Percentiles rank a stretch among this genome's conserved stretches.
Conservation (phyloP, 2,888 invertebrate species). For the Ecliptopera silaceata region DNA sequence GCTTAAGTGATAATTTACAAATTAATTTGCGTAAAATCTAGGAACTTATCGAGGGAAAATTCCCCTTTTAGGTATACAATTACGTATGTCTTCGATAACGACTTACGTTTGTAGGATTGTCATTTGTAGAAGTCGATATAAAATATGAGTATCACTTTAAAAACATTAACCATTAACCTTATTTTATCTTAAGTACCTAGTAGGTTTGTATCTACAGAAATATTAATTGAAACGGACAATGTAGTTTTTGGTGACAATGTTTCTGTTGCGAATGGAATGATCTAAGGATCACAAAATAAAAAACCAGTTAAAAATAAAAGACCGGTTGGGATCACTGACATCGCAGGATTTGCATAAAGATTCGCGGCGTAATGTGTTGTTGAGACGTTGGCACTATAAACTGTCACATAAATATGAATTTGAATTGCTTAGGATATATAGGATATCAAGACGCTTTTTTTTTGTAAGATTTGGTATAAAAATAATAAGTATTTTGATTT, state of each 20-base stretch:
- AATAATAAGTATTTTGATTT: too few relatives aligned
- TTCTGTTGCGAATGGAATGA: background rate
- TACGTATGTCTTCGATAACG: too few relatives aligned
- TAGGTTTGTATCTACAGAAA: background rate
- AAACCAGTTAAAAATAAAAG: constrained; percentile 12
- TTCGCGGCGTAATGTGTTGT: constrained; percentile 22
- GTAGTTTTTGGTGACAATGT: background rate
- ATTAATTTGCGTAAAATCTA: too few relatives aligned
- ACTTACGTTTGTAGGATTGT: too few relatives aligned
- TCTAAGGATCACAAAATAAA: background rate
- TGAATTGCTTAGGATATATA: constrained; percentile 1
- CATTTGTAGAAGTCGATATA: background rate
- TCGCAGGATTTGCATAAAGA: constrained; percentile 43
- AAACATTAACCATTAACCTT: too few relatives aligned
- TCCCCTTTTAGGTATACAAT: too few relatives aligned
- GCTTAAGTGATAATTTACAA: too few relatives aligned
- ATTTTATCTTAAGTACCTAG: too few relatives aligned
- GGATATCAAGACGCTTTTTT: background rate
- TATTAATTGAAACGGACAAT: background rate
- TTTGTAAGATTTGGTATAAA: background rate
- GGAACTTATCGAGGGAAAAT: too few relatives aligned
- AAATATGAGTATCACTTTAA: background rate
- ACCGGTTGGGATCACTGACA: constrained; percentile 54
- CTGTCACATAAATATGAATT: constrained; percentile 9
- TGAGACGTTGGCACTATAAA: constrained; percentile 18